Evolutionary conservation across 2,888 invertebrate species (phyloP).

Genomic region (Epinotia bilunana): DNA sequence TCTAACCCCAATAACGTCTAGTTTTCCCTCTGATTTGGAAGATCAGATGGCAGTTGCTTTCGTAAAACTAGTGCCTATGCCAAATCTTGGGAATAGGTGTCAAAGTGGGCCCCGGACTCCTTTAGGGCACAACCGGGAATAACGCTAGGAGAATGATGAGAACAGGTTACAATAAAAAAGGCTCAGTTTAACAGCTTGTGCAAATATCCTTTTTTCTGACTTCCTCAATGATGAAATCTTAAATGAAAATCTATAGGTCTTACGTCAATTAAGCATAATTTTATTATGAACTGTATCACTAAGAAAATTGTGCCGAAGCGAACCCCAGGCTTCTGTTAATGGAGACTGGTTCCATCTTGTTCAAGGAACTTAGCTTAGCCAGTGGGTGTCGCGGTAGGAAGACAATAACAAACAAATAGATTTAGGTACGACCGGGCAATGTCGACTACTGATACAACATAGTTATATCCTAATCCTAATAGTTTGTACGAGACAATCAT

Average conservation of each 20-base stretch:
- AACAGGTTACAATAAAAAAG: no score
- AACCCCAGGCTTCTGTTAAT: not conserved
- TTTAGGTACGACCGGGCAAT: slow-evolving; percentile 27
- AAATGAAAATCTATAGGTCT: not conserved
- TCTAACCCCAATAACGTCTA: no score
- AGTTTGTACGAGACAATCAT: not conserved
- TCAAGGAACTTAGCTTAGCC: slow-evolving; percentile 34
- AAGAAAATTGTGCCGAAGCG: no score
- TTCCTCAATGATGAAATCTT: not conserved
- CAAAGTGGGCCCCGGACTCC: no score
- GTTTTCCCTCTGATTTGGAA: no score
- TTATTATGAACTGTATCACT: not conserved
- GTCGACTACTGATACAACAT: not conserved
- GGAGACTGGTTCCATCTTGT: slow-evolving; percentile 21
- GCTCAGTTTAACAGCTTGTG: no score
- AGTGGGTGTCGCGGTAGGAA: slow-evolving; percentile 24
- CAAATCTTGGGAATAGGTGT: no score
- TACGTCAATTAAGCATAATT: not conserved
- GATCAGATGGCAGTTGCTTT: no score
- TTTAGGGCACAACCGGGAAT: no score
- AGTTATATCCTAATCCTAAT: not conserved
- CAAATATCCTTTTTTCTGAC: not conserved
- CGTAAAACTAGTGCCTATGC: no score
- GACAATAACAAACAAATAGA: slow-evolving; percentile 36
- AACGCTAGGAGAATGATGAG: no score